Percentiles rank a stretch among this genome's conserved stretches.
phyloP scores from a whole-genome alignment of 2,888 invertebrate genomes.

The Acronicta alni region DNA sequence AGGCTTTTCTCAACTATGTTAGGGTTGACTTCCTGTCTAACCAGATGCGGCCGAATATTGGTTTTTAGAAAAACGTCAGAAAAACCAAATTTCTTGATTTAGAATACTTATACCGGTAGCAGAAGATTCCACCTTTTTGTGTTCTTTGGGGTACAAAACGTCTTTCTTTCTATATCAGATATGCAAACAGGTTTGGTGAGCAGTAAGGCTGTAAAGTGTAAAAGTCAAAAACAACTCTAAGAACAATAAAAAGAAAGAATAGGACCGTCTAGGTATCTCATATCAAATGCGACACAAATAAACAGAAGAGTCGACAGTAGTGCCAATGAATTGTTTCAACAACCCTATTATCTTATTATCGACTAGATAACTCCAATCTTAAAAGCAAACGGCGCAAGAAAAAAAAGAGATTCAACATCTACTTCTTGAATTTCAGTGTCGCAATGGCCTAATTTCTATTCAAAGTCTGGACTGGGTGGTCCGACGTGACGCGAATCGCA shows the following conservation, averaged over 20 bases:
- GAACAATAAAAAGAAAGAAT: not conserved
- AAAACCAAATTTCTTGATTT: too few species aligned
- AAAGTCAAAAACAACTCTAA: too few species aligned
- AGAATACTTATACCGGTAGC: too few species aligned
- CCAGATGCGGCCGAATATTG: too few species aligned
- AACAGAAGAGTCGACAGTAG: slow-evolving; percentile 5
- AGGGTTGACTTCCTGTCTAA: not conserved
- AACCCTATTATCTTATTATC: slow-evolving; percentile 38
- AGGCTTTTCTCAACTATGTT: too few species aligned
- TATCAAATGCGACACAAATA: slow-evolving; percentile 7
- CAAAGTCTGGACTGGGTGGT: slow-evolving; percentile 62
- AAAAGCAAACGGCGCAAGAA: slow-evolving; percentile 42
- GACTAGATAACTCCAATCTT: slow-evolving; percentile 52
- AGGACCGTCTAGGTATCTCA: not conserved
- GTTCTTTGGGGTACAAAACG: too few species aligned
- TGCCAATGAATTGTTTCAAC: slow-evolving; percentile 14
- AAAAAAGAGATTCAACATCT: slow-evolving; percentile 53
- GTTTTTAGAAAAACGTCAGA: too few species aligned
- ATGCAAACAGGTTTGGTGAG: too few species aligned
- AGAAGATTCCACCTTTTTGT: too few species aligned
- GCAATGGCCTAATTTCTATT: slow-evolving; percentile 73
- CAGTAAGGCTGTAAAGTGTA: too few species aligned
- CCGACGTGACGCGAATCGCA: slow-evolving; percentile 72
- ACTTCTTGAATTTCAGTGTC: slow-evolving; percentile 55
- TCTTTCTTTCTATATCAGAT: too few species aligned